Evolutionary conservation across 2,888 invertebrate species (phyloP).

Genomic region (Germaria angustata): DNA sequence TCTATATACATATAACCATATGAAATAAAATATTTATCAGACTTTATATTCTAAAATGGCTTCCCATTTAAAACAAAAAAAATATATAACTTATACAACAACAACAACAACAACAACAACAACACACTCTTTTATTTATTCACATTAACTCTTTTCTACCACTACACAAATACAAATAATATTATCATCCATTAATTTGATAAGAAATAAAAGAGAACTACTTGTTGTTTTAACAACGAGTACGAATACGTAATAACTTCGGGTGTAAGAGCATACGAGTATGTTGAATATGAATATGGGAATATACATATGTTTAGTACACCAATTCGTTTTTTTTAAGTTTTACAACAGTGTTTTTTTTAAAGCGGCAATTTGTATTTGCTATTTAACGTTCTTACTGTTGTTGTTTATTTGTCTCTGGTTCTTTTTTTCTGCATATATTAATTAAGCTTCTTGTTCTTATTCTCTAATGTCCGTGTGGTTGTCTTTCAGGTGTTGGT

Average conservation of each 20-base stretch:
- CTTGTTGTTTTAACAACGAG: background rate
- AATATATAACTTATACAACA: background rate
- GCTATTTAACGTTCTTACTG: background rate
- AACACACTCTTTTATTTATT: background rate
- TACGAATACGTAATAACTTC: background rate
- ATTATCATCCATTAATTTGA: background rate
- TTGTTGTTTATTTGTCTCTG: background rate
- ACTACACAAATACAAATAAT: background rate
- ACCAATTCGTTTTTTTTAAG: no score
- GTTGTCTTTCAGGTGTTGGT: background rate
- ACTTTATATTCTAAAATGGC: conserved; percentile 57
- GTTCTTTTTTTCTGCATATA: no score
- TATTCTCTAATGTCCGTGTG: background rate
- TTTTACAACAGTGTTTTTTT: conserved; percentile 1
- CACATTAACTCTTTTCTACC: background rate
- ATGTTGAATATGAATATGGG: no score
- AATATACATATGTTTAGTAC: no score
- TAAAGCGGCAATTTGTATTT: conserved; percentile 21
- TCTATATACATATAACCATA: no score
- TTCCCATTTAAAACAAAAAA: conserved; percentile 42
- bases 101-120: background rate
- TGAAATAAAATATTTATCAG: conserved; percentile 47
- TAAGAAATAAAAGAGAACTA: conserved; percentile 22
- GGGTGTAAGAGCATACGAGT: background rate
- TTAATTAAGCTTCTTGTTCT: conserved; percentile 20